These are phyloP conservation scores for Augochlora pura DNA, from an alignment of 1,140 invertebrate species.

Conservation along the genomic window DNA sequence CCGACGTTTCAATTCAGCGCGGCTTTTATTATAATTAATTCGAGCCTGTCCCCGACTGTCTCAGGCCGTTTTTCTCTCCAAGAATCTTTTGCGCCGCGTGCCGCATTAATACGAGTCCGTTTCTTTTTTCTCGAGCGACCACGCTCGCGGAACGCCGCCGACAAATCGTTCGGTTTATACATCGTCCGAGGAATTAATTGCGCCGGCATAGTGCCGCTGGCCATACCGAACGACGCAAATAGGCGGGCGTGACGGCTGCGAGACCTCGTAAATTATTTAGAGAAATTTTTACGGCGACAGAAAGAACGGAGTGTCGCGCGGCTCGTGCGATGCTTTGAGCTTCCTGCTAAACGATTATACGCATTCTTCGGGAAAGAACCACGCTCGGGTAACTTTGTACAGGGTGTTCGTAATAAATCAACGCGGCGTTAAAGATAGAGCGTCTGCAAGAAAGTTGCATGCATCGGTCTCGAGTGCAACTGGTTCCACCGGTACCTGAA, in stretches of 20 bases:
- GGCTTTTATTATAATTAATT: too few species aligned
- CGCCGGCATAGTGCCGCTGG: neutral
- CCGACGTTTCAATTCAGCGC: too few species aligned
- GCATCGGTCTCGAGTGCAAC: too few species aligned
- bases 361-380: too few species aligned
- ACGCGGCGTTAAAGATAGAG: too few species aligned
- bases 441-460: too few species aligned
- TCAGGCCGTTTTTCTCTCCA: neutral
- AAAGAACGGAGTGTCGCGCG: too few species aligned
- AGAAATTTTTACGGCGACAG: conserved; percentile 12
- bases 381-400: too few species aligned
- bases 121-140: conserved; percentile 11
- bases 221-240: conserved; percentile 23
- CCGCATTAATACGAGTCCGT: conserved; percentile 31
- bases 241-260: conserved; percentile 20
- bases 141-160: conserved; percentile 19
- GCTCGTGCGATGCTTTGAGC: neutral
- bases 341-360: neutral
- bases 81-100: neutral
- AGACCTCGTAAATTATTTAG: conserved; percentile 31
- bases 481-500: too few species aligned
- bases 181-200: conserved; percentile 50
- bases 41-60: too few species aligned
- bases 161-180: conserved; percentile 46
- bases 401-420: too few species aligned